A percentile compares a stretch with the other conserved stretches of the same genome.
Evolutionary conservation across 64 coral and sea anemone species (phyloP).

Genomic region (Cladopsammia gracilis): DNA sequence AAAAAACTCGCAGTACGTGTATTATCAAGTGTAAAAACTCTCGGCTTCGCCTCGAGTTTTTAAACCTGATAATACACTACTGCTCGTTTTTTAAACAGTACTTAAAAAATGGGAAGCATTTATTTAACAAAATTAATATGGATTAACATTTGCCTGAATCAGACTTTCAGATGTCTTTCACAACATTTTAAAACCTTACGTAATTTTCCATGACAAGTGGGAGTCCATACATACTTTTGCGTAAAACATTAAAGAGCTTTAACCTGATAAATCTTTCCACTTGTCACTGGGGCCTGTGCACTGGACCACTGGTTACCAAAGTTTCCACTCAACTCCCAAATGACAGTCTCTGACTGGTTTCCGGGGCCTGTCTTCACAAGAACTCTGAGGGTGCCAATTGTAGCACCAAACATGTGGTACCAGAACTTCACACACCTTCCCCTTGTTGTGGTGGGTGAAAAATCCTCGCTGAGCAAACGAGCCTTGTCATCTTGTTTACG

Average conservation of each 20-base stretch:
- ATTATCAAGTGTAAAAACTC: too few species aligned
- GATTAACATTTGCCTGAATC: too few species aligned
- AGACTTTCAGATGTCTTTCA: too few species aligned
- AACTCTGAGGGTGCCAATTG: slow-evolving; percentile 83
- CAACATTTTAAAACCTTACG: too few species aligned
- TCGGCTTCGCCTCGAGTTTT: too few species aligned
- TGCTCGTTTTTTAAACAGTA: too few species aligned
- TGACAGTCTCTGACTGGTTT: slow-evolving; percentile 72
- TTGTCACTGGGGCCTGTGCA: slow-evolving; percentile 84
- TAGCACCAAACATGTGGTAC: slow-evolving; percentile 95
- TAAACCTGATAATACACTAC: too few species aligned
- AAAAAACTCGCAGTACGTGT: too few species aligned
- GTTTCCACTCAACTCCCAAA: slow-evolving; percentile 96
- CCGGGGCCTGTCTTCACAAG: slow-evolving; percentile 90
- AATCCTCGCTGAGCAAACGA: slow-evolving; percentile 89
- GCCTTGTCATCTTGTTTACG: slow-evolving; percentile 90
- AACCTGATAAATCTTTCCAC: slow-evolving; percentile 77
- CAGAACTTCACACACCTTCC: slow-evolving; percentile 93
- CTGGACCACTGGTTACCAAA: slow-evolving; percentile 97
- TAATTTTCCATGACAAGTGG: too few species aligned
- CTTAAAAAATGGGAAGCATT: too few species aligned
- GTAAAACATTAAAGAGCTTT: not conserved
- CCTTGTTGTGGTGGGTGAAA: slow-evolving; percentile 51
- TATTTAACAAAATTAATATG: too few species aligned
- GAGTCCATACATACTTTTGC: too few species aligned